phyloP scores from a whole-genome alignment of 2,888 invertebrate species.

The Thera obeliscata region DNA sequence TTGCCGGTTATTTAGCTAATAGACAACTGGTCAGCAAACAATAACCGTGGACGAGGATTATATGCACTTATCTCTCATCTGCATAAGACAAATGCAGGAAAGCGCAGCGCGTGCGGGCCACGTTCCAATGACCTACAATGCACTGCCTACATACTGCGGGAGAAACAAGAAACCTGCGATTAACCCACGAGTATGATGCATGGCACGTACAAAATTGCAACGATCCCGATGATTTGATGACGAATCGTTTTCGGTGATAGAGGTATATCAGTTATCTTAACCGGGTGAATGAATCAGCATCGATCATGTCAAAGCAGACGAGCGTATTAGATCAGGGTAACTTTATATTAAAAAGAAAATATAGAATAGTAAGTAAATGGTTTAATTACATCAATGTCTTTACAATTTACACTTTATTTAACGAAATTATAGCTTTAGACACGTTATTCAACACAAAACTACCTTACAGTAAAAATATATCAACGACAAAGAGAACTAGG shows the following conservation, averaged over 20 bases:
- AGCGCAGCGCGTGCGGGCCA: slow-evolving; percentile 64
- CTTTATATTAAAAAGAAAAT: no score
- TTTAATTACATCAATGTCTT: no score
- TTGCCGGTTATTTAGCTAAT: slow-evolving; percentile 5
- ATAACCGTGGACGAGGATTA: slow-evolving; percentile 28
- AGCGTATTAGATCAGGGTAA: no score
- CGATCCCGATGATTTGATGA: slow-evolving; percentile 54
- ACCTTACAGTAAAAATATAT: no score
- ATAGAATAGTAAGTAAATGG: no score
- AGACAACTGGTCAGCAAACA: slow-evolving; percentile 29
- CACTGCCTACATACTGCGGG: slow-evolving; percentile 64
- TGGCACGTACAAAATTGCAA: slow-evolving; percentile 62
- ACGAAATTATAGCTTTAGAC: no score
- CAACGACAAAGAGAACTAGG: no score
- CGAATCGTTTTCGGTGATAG: slow-evolving; percentile 46
- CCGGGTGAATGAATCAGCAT: slow-evolving; percentile 5
- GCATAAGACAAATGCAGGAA: slow-evolving; percentile 72
- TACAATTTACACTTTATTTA: no score
- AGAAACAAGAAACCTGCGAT: slow-evolving; percentile 63
- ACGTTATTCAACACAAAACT: no score
- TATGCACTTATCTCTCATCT: slow-evolving; percentile 51
- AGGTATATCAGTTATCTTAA: slow-evolving; percentile 20
- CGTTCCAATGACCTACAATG: slow-evolving; percentile 74
- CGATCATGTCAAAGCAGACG: not conserved
- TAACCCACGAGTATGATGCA: slow-evolving; percentile 64